phyloP scores from a whole-genome alignment of 2,113 vertebrate genomes.

The Neotoma lepida region DNA sequence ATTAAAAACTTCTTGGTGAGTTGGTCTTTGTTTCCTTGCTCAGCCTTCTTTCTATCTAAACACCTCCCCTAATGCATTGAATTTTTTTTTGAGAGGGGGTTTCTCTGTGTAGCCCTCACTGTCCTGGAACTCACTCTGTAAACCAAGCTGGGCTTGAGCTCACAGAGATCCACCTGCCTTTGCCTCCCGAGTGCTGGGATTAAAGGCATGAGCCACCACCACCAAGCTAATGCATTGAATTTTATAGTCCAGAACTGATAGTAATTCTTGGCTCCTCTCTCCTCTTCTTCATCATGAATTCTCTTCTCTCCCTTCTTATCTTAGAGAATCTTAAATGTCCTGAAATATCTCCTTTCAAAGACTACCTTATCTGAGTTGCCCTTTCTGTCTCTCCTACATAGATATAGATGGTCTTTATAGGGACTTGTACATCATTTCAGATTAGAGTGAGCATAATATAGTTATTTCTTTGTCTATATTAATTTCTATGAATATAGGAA shows the following conservation, averaged over 20 bases:
- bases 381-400: neutral
- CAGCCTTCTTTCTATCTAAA: neutral
- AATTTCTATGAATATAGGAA: neutral
- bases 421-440: neutral
- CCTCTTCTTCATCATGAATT: neutral
- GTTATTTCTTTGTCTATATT: neutral
- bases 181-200: too few species aligned
- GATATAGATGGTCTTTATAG: neutral
- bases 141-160: too few species aligned
- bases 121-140: too few species aligned
- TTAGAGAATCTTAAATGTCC: neutral
- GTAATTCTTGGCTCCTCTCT: neutral
- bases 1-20: neutral
- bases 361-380: neutral
- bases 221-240: neutral
- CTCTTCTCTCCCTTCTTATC: neutral
- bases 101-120: too few species aligned
- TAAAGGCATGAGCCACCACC: too few species aligned
- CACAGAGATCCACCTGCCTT: too few species aligned
- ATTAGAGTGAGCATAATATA: neutral
- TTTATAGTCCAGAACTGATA: neutral
- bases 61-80: neutral
- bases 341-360: neutral
- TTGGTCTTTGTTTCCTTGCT: neutral
- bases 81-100: neutral